Evolutionary conservation across 1,140 invertebrate species (phyloP).

Genomic region (Drosophila teissieri): DNA sequence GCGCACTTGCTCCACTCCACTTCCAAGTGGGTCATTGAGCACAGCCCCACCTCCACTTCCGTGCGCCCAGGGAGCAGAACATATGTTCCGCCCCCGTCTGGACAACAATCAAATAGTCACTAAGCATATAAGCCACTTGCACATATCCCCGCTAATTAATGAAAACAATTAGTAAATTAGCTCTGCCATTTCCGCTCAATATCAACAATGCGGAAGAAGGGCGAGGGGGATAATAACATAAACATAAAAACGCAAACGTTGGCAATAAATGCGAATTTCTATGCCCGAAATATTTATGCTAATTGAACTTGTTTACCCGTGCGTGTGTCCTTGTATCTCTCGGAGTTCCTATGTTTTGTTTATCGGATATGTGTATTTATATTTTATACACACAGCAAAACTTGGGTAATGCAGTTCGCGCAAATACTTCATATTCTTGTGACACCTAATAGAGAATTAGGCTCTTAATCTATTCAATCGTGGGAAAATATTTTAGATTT

Average conservation of each 20-base stretch:
- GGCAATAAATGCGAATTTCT: conserved; percentile 71
- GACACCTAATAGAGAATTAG: background rate
- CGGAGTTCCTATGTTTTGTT: conserved; percentile 23
- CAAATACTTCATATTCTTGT: background rate
- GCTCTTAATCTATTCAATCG: too few relatives aligned
- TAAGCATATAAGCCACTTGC: conserved; percentile 49
- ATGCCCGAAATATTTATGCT: conserved; percentile 76
- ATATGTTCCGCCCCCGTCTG: conserved; percentile 23
- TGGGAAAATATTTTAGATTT: background rate
- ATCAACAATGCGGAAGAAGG: conserved; percentile 41
- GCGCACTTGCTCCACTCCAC: conserved; percentile 10
- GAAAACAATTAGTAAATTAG: conserved; percentile 82
- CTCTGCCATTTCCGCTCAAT: conserved; percentile 60
- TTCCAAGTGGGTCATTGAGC: conserved; percentile 63
- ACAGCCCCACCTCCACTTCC: conserved; percentile 24
- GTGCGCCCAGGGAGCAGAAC: conserved; percentile 9
- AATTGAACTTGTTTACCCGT: conserved; percentile 81
- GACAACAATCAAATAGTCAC: conserved; percentile 53
- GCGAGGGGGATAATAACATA: conserved; percentile 58
- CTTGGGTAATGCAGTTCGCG: background rate
- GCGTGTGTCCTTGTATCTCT: conserved; percentile 59
- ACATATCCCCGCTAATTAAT: conserved; percentile 70
- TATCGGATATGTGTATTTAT: conserved; percentile 14
- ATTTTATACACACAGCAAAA: conserved; percentile 7
- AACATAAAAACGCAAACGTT: conserved; percentile 80